Base-by-base conservation (phyloP, 1,140 invertebrate species). In the Trichonephila clavipes region DNA sequence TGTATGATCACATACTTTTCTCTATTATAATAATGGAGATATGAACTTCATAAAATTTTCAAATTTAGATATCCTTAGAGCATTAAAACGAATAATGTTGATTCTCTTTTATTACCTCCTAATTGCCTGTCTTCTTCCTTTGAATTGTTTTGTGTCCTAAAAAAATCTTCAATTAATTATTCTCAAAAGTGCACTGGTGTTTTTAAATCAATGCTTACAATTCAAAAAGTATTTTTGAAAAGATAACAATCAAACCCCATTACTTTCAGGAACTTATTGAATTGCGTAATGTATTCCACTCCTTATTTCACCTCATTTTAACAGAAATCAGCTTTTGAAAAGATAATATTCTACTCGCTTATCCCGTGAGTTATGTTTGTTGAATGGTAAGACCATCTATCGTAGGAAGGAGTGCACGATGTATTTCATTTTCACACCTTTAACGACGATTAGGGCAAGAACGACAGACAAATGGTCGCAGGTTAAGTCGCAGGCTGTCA, bases 391-490 rank as follows among this genome's bases (percentile, higher is more conserved):
- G 61, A 64, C 86, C 86, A 88, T 88, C 61, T 28, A 88, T 88
- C 19, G 16, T 62, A 14, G 59, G 34, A 88, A 64, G 28, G 64
- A 88, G 28, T 40, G 51, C 28, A 18, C 28, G 59, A 34, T 88
- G 61, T 88, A 34, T 88, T 88, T 88, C 86, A 88, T 64, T 64
- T 88, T 88, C 86, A 88, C 86, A 88, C 86, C 86, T 88, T 88
- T 19, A 19, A 14, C 86, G 18, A n/a, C 61, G 86, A 88, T 88
- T 88, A 62, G 24, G 58, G 86, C 28, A 59, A 64, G 28, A 64
- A 34, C 59, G 61, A 58, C 86, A 88, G 86, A 88, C 86, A 88
- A 88, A 85, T 85, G 58, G 82, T 85, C 44, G 82, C 82, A 85
- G 51, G 61, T 62, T 88, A 18, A 88, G 61, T 61, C 28, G 34